Conservation (phyloP, 1,140 invertebrate genomes). For the Periplaneta americana region DNA sequence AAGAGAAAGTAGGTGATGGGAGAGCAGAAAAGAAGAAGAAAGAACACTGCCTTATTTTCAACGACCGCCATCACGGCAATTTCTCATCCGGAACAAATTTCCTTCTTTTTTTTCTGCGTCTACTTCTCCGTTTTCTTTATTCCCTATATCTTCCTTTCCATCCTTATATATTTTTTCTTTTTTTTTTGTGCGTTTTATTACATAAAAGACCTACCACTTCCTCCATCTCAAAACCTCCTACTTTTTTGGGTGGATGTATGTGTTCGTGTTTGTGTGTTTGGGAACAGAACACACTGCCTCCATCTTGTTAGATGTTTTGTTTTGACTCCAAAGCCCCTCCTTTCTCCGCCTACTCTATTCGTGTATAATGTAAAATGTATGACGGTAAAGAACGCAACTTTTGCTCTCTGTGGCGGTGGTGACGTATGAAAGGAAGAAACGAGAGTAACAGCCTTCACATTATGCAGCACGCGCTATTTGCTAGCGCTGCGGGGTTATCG, state of each 20-base stretch:
- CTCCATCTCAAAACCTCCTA: background rate
- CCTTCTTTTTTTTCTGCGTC: background rate
- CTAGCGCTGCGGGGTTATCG: too few relatives aligned
- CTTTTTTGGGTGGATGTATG: background rate
- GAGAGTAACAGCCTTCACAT: background rate
- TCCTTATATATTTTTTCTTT: background rate
- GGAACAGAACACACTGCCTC: background rate
- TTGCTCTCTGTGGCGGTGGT: background rate
- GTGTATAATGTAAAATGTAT: background rate
- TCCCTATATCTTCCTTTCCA: constrained; percentile 6
- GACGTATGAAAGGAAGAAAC: too few relatives aligned
- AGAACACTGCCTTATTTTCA: background rate
- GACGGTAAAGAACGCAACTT: background rate
- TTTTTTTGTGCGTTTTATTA: background rate
- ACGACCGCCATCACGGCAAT: constrained; percentile 9
- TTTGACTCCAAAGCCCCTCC: background rate
- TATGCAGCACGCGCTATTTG: background rate
- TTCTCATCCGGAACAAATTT: constrained; percentile 13
- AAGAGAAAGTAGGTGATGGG: too few relatives aligned
- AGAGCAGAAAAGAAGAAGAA: background rate
- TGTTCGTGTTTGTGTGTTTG: background rate
- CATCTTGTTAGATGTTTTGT: background rate
- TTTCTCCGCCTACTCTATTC: background rate
- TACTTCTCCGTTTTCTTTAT: background rate
- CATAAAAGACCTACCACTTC: background rate